These are phyloP conservation scores for Nilaparvata lugens DNA, from an alignment of 1,140 invertebrate genomes.

Conservation along the genomic window DNA sequence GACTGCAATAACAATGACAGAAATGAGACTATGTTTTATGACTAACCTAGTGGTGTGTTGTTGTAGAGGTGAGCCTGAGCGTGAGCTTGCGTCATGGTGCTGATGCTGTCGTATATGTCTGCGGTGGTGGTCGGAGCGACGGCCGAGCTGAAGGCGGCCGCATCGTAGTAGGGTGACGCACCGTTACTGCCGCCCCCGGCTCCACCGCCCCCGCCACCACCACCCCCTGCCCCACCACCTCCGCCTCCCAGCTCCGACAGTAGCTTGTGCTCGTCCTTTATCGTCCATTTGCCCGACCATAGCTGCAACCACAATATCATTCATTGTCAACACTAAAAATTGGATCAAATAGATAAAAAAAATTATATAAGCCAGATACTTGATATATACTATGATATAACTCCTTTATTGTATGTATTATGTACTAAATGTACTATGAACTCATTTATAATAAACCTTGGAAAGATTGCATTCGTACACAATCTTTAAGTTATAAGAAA, in stretches of 20 bases:
- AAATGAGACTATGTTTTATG: no score
- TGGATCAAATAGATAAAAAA: no score
- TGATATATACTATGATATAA: no score
- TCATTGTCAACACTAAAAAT: background rate
- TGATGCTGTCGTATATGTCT: slow-evolving; percentile 65
- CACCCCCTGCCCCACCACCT: slow-evolving; percentile 30
- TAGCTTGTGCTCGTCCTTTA: slow-evolving; percentile 80
- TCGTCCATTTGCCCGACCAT: slow-evolving; percentile 78
- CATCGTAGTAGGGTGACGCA: slow-evolving; percentile 48
- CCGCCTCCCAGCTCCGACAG: slow-evolving; percentile 62
- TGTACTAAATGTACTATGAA: no score
- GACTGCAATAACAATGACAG: no score
- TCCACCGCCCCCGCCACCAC: slow-evolving; percentile 30
- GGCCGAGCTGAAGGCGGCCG: slow-evolving; percentile 46
- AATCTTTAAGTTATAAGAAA: no score
- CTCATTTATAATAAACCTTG: no score
- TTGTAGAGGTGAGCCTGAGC: slow-evolving; percentile 55
- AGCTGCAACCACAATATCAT: slow-evolving; percentile 46
- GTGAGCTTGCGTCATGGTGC: slow-evolving; percentile 62
- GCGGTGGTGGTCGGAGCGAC: slow-evolving; percentile 45
- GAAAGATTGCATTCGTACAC: no score
- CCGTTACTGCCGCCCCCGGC: slow-evolving; percentile 32
- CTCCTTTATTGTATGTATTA: no score
- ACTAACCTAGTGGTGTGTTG: slow-evolving; percentile 54
- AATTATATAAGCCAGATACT: no score